phyloP scores from a whole-genome alignment of 2,113 vertebrate species.

The Dasyornis broadbenti region DNA sequence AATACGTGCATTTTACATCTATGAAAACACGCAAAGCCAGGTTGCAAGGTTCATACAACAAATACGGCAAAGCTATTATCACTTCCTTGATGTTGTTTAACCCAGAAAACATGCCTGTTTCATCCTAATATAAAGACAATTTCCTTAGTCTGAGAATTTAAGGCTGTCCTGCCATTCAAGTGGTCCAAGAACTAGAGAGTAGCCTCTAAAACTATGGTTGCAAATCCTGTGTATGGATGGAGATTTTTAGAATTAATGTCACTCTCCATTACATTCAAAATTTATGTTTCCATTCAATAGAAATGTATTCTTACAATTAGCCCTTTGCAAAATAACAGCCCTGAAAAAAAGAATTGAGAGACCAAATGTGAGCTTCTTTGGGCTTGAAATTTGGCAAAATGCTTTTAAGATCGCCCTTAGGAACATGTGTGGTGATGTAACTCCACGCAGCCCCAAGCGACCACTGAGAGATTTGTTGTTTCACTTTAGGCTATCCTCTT shows the following conservation, averaged over 20 bases:
- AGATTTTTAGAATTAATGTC: background rate
- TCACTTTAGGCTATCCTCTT: background rate
- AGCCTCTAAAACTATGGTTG: background rate
- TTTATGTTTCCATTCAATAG: background rate
- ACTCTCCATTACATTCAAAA: background rate
- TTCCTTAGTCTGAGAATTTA: background rate
- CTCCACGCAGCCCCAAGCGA: background rate
- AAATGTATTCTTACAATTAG: background rate
- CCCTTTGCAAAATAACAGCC: background rate
- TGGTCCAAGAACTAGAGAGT: background rate
- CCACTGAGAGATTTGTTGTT: background rate
- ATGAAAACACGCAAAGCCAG: background rate
- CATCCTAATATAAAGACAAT: background rate
- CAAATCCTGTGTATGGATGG: background rate
- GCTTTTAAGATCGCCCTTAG: background rate
- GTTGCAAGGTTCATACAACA: background rate
- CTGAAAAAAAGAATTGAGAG: background rate
- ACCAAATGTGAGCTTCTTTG: background rate
- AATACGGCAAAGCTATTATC: background rate
- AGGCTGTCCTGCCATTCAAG: background rate
- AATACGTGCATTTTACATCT: background rate
- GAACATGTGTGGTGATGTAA: background rate
- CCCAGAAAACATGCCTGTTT: background rate
- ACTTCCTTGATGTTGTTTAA: background rate
- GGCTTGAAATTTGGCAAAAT: background rate